Base-by-base conservation (phyloP, 2,113 vertebrate genomes). In the Danionella cerebrum region DNA sequence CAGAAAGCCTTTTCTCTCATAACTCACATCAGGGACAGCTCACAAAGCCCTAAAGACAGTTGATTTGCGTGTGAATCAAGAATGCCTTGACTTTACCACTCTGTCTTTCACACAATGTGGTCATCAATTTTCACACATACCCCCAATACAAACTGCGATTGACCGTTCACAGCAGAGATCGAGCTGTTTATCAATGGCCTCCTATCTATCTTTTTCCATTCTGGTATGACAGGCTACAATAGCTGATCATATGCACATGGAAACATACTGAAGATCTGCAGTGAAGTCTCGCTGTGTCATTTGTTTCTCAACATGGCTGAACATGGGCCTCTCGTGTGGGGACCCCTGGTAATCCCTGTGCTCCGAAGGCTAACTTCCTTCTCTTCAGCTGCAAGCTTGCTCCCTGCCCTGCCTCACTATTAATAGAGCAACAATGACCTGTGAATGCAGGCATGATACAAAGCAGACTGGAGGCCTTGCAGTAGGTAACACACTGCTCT, bases 391-490 rank as follows among this genome's bases (percentile, higher is more conserved):
- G 68, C 57, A 52, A 51, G 19, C 64, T 63, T 24, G 11, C 63
- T 62, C 48, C 18, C 60, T 35, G 48, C 65, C 67, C 62, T 65
- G 45, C 55, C 55, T 47, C 18, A 13, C 69, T 75, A 75, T 75
- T 75, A 71, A 71, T 75, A 75, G 69, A 67, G 55, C 57, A 67
- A 75, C 69, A 75, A 75, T 67, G 57, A 75, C 36, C 54, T 39
- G 16, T 5, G 57, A 71, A 42, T 14, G 44, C 55, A 12, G 38
- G 47, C 18, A 27, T 24, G n/a, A n/a, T n/a, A n/a, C n/a, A n/a
- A n/a, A n/a, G 44, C 44, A 36, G 5, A 33, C 9, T 14, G 39
- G 27, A 63, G 18, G 31, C 19, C 44, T 12, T 48, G 6, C 18
- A 48, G 36, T 33, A 12, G 19, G 18, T 2, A 27, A 64, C 44